A percentile compares a stretch with the other conserved stretches of the same genome.
Evolutionary conservation across 2,888 invertebrate genomes (phyloP).

Genomic region (Trissolcus japonicus): DNA sequence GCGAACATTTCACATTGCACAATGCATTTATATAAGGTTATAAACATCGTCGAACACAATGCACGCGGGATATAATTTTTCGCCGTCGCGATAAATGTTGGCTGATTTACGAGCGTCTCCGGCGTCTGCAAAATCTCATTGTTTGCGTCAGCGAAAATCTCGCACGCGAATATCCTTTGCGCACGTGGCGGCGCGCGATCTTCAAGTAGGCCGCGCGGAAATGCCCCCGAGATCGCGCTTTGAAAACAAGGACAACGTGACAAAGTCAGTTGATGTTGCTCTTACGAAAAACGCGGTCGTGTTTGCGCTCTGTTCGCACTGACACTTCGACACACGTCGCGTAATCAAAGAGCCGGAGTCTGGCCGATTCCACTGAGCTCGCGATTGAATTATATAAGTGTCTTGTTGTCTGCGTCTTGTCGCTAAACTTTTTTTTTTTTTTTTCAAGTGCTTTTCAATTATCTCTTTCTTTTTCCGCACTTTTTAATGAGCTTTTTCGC

Average conservation of each 20-base stretch:
- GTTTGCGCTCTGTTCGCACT: slow-evolving; percentile 45
- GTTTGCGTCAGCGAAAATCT: slow-evolving; percentile 57
- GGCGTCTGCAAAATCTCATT: slow-evolving; percentile 34
- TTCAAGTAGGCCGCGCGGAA: slow-evolving; percentile 40
- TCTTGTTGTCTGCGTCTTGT: no score
- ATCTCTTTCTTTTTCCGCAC: background rate
- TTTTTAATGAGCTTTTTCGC: background rate
- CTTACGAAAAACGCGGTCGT: slow-evolving; percentile 18
- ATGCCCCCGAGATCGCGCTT: slow-evolving; percentile 24
- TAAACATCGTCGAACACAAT: slow-evolving; percentile 42
- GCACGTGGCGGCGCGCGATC: slow-evolving; percentile 19
- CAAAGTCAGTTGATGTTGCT: slow-evolving; percentile 25
- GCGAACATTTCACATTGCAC: slow-evolving; percentile 26
- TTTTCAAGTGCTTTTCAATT: background rate
- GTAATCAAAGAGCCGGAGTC: background rate
- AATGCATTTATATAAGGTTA: slow-evolving; percentile 39
- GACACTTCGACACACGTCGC: no score
- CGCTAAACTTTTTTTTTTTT: no score
- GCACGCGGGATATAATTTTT: slow-evolving; percentile 45
- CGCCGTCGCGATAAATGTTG: slow-evolving; percentile 41
- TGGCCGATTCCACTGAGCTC: slow-evolving; percentile 10
- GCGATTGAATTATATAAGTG: slow-evolving; percentile 15
- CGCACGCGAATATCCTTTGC: slow-evolving; percentile 40
- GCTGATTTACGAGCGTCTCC: slow-evolving; percentile 52
- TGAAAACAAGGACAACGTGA: slow-evolving; percentile 16